phyloP scores from a whole-genome alignment of 2,113 vertebrate genomes.

The Pedionomus torquatus region DNA sequence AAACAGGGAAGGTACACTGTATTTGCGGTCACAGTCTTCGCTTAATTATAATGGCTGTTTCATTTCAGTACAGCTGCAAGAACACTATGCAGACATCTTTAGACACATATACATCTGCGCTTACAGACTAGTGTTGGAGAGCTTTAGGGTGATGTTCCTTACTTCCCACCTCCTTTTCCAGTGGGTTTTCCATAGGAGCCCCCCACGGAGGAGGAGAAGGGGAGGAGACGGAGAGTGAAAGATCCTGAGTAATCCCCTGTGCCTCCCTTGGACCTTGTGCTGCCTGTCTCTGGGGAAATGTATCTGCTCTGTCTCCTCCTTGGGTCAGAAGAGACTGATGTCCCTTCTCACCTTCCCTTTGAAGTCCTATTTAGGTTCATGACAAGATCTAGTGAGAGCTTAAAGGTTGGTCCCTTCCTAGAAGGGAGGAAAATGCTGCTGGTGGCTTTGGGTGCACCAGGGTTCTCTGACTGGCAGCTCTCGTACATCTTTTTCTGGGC shows the following conservation, averaged over 20 bases:
- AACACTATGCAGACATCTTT: not conserved
- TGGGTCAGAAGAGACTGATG: conserved; percentile 41
- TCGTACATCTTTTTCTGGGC: conserved; percentile 27
- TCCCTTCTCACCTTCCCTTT: conserved; percentile 72
- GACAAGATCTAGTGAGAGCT: conserved; percentile 48
- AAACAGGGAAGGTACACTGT: not conserved
- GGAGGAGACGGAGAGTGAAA: not conserved
- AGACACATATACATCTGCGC: not conserved
- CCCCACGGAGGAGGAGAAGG: not conserved
- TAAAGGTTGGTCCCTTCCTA: conserved; percentile 55
- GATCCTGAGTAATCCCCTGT: conserved; percentile 4
- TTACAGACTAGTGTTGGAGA: not conserved
- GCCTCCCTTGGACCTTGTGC: conserved; percentile 8
- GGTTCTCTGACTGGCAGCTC: not conserved
- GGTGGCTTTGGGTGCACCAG: not conserved
- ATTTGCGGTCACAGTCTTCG: not conserved
- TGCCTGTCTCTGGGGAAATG: conserved; percentile 27
- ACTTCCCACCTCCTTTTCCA: not conserved
- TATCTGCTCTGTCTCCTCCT: conserved; percentile 64
- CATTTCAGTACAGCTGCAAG: not conserved
- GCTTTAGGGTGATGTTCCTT: not conserved
- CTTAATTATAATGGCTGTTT: not conserved
- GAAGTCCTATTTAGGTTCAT: conserved; percentile 75
- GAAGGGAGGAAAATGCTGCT: conserved; percentile 16
- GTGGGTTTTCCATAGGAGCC: not conserved